Evolutionary conservation across 1,140 invertebrate genomes (phyloP).

Genomic region (Orius laevigatus): DNA sequence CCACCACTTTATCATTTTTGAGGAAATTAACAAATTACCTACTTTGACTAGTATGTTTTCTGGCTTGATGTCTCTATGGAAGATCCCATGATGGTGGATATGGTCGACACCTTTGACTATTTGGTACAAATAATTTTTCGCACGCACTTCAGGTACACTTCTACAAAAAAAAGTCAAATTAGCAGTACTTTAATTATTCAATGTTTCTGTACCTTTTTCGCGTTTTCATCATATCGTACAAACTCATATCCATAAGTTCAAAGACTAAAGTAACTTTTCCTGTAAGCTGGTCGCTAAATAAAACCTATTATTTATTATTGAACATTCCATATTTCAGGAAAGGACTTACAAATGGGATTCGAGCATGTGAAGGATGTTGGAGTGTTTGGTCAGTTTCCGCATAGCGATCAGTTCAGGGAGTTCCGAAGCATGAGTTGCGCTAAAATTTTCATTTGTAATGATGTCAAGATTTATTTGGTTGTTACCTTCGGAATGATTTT

Average conservation of each 20-base stretch:
- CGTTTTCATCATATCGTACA: slow-evolving; percentile 43
- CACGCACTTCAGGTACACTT: slow-evolving; percentile 28
- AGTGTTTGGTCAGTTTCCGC: slow-evolving; percentile 36
- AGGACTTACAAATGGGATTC: slow-evolving; percentile 42
- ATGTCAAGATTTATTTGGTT: slow-evolving; percentile 7
- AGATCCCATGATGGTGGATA: slow-evolving; percentile 42
- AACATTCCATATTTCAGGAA: not conserved
- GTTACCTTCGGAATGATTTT: slow-evolving; percentile 38
- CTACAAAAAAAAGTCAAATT: slow-evolving; percentile 18
- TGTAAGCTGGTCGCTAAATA: slow-evolving; percentile 29
- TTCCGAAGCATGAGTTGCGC: slow-evolving; percentile 35
- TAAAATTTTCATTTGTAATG: slow-evolving; percentile 21
- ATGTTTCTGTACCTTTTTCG: slow-evolving; percentile 26
- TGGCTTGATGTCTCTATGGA: slow-evolving; percentile 50
- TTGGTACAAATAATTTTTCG: slow-evolving; percentile 37
- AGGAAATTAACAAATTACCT: not conserved
- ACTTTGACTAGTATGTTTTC: slow-evolving; percentile 48
- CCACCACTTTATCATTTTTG: too few relatives aligned
- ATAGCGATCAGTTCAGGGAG: slow-evolving; percentile 43
- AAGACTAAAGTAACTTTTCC: slow-evolving; percentile 42
- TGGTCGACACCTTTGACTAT: slow-evolving; percentile 35
- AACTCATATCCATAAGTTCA: slow-evolving; percentile 52
- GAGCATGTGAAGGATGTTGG: slow-evolving; percentile 41
- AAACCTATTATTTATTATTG: slow-evolving; percentile 15
- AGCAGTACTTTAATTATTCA: not conserved